Base-by-base conservation (phyloP, 2,888 invertebrate genomes). In the Capitulum mitella region DNA sequence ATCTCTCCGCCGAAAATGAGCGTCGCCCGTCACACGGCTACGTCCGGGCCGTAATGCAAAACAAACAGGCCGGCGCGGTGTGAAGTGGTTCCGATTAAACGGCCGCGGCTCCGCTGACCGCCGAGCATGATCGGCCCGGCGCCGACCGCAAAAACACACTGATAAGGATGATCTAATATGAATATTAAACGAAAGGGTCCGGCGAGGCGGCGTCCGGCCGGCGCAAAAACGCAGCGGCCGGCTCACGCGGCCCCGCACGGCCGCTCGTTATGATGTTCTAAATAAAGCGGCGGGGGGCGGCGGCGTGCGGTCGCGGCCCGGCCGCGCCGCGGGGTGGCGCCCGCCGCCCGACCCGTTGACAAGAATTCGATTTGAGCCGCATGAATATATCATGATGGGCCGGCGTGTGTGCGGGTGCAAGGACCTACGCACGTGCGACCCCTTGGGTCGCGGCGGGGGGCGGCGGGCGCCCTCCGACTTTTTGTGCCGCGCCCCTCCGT, bases 281-380 rank as follows among this genome's bases (percentile, higher is more conserved):
- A 70, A 70, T 70, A 37, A 70, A 37, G 70, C 70, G 70, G 70
- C 70, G 70, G 70, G 70, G 70, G 70, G 70, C 70, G 37, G 70
- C 70, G 26, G 37, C 37, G 22, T 22, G 70, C 70, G 26, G 40
- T 40, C 37, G 64, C 32, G 40, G 37, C 16, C 40, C 58, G 22
- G 37, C 70, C 37, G 70, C 58, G 29, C 58, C 2, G 58, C 58
- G 58, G 58, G 58, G 58, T 22, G 58, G 29, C 58, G 29, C 29
- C 29, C 29, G 22, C 29, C 29, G 58, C n/a, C 58, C 70, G 70
- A 70, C 70, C 70, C 70, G 70, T 70, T 70, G 70, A 70, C 70
- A 70, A 70, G 70, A 70, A 70, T 70, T 70, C 70, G 70, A 70
- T 70, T 70, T 70, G 70, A 70, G 70, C 70, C 26, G 70, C 70